Base-by-base conservation (phyloP, 2,888 invertebrate genomes). In the Stenodema calcarata region DNA sequence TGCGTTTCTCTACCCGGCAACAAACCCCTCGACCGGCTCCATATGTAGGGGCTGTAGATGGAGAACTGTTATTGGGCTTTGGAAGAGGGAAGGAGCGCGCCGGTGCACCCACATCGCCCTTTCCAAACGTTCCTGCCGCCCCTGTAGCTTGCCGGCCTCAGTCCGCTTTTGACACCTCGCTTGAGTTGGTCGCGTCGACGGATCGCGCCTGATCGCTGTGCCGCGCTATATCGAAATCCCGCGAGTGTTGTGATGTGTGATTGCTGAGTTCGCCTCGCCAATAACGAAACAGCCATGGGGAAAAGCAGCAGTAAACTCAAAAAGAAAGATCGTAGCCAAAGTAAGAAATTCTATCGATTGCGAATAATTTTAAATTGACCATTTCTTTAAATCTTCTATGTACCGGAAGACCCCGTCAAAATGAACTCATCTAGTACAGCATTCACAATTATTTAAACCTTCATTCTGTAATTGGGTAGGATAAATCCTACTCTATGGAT, bases 291-390 rank as follows among this genome's bases (percentile, higher is more conserved):
- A 73, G 81, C 78, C 85, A 89, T 89, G 89, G 89, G 89, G 69
- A 89, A 89, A 85, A 89, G 88, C 86, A 87, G 88, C 86, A 89
- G 89, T 85, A 89, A 89, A 83, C 86, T 89, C 41, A 89, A 89
- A 86, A 88, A 88, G 80, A 89, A 89, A 87, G 88, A 89, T 81
- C 50, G 89, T 87, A 89, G 89, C 70, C 89, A 88, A 88, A 89
- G 89, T 89, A 86, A 89, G 89, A 88, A 35, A 35, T 35, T 7
- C 35, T 4, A 35, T 35, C 7, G 2, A 35, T 35, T 35, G 35
- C 7, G 35, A 35, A 35, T 35, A 35, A 35, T 35, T 35, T 35
- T 2, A 4, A 4, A 7, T 35, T 35, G 35, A 35, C 35, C 35
- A 35, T 4, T 35, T 35, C 7, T 4, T 35, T 35, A 7, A n/a